phyloP scores from a whole-genome alignment of 2,113 vertebrate species.

The Zapus hudsonius region DNA sequence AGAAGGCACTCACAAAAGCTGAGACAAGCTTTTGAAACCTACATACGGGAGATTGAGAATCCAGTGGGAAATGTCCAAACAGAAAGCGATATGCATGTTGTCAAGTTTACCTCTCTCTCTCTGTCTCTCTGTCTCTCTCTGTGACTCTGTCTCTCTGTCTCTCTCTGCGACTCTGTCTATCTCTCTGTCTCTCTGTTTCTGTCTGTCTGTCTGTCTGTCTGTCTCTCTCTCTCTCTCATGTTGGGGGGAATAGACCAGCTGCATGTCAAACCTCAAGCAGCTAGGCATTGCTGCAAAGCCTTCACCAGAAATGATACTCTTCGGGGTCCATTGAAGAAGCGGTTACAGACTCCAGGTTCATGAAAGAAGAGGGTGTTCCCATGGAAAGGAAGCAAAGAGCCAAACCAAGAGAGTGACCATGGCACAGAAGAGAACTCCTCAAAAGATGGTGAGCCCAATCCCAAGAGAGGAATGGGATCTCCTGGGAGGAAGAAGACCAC shows the following conservation, averaged over 20 bases:
- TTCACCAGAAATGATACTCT: conserved; percentile 69
- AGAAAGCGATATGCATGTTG: conserved; percentile 90
- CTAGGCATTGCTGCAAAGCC: conserved; percentile 85
- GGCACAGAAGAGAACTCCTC: conserved; percentile 76
- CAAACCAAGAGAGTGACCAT: conserved; percentile 71
- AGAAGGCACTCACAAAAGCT: conserved; percentile 86
- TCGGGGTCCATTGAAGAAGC: conserved; percentile 71
- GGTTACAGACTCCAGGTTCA: background rate
- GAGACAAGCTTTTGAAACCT: conserved; percentile 89
- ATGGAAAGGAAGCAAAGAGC: conserved; percentile 85
- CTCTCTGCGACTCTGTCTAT: too few species aligned
- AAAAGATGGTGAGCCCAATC: conserved; percentile 80
- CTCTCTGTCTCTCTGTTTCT: too few species aligned
- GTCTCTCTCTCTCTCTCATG: too few species aligned
- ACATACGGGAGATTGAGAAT: conserved; percentile 91
- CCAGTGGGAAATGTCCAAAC: conserved; percentile 95
- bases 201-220: too few species aligned
- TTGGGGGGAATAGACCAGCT: conserved; percentile 90
- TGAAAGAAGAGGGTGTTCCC: conserved; percentile 81
- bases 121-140: too few species aligned
- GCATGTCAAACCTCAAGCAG: conserved; percentile 90
- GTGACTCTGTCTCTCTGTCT: too few species aligned
- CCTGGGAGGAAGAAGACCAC: conserved; percentile 84
- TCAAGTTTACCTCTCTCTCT: conserved; percentile 93
- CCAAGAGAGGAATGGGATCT: conserved; percentile 81